phyloP scores from a whole-genome alignment of 1,140 invertebrate species.

The Portunus trituberculatus region DNA sequence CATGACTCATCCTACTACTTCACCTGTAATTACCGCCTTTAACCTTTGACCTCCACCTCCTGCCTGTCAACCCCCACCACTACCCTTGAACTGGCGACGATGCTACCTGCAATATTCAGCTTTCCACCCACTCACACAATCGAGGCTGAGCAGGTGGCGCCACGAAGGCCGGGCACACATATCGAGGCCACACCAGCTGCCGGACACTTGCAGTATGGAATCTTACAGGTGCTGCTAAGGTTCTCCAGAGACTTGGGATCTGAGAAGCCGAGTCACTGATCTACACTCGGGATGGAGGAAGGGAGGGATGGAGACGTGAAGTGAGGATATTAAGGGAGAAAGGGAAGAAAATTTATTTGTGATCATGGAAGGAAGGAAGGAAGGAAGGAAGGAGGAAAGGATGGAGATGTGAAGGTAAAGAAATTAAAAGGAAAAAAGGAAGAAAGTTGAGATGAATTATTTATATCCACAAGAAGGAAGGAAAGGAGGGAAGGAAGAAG shows the following conservation, averaged over 20 bases:
- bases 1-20: neutral
- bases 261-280: too few species aligned
- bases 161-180: neutral
- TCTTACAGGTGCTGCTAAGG: neutral
- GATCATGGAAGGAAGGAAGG: too few species aligned
- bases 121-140: slow-evolving; percentile 7
- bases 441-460: too few species aligned
- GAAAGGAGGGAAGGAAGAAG: too few species aligned
- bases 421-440: too few species aligned
- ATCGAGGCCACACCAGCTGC: slow-evolving; percentile 3
- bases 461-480: too few species aligned
- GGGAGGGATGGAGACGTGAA: neutral
- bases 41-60: neutral
- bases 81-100: neutral
- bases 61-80: neutral
- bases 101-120: neutral
- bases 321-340: neutral
- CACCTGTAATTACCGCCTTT: neutral
- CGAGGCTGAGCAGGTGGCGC: neutral
- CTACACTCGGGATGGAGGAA: neutral
- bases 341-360: too few species aligned
- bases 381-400: too few species aligned
- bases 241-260: neutral
- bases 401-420: too few species aligned
- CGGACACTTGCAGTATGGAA: neutral